phyloP scores from a whole-genome alignment of 2,888 invertebrate species.

The Hypena proboscidalis region DNA sequence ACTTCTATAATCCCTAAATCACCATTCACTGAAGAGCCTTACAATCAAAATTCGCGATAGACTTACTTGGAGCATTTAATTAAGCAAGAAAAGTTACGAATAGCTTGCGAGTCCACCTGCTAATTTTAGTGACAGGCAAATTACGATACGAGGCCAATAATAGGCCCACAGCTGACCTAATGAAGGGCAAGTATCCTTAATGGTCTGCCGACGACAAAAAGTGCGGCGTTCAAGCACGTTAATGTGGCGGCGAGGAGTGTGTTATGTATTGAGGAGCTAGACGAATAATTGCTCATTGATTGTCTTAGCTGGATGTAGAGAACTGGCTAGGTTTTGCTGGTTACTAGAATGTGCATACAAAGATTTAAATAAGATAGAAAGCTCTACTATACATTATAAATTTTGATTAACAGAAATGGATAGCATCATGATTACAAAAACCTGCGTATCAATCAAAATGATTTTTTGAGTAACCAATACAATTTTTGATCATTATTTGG shows the following conservation, averaged over 20 bases:
- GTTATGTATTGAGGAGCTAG: slow-evolving; percentile 46
- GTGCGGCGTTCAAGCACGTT: slow-evolving; percentile 50
- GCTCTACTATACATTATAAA: no score
- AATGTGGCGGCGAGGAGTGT: slow-evolving; percentile 41
- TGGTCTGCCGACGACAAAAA: slow-evolving; percentile 64
- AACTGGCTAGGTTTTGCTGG: slow-evolving; percentile 5
- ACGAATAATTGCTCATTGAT: slow-evolving; percentile 61
- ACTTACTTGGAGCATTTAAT: slow-evolving; percentile 17
- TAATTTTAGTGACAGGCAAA: slow-evolving; percentile 30
- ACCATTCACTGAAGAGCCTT: not conserved
- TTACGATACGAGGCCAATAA: slow-evolving; percentile 42
- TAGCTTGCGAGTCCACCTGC: slow-evolving; percentile 18
- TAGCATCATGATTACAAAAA: no score
- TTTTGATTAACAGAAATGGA: no score
- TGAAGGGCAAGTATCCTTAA: slow-evolving; percentile 60
- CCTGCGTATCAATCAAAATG: no score
- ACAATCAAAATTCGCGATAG: slow-evolving; percentile 5
- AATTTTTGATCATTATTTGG: no score
- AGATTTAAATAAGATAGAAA: no score
- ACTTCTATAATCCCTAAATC: slow-evolving; percentile 2
- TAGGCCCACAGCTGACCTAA: slow-evolving; percentile 52
- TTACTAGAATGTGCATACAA: no score
- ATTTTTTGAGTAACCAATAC: no score
- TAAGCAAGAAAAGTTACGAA: slow-evolving; percentile 16
- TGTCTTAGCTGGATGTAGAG: slow-evolving; percentile 32